Evolutionary conservation across 2,888 invertebrate genomes (phyloP).

Genomic region (Lithophane ornitopus): DNA sequence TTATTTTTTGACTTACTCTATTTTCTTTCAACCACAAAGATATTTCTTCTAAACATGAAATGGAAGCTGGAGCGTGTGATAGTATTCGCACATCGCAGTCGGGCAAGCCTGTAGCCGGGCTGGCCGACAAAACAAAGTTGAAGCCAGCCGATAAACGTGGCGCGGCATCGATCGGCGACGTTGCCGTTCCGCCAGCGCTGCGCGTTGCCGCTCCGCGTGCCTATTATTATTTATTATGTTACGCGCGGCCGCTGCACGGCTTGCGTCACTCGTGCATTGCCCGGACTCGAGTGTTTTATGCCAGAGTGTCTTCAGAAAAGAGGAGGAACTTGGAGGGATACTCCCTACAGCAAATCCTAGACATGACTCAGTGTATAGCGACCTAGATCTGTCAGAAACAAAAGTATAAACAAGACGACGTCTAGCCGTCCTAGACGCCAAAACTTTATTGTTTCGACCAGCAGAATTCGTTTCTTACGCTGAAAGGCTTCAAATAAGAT

Average conservation of each 20-base stretch:
- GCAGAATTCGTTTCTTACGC: neutral
- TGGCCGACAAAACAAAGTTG: constrained; percentile 69
- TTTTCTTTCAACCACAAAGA: constrained; percentile 30
- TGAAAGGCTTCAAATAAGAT: neutral
- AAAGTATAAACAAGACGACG: neutral
- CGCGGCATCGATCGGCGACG: constrained; percentile 77
- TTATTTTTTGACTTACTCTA: constrained; percentile 26
- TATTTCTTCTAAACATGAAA: constrained; percentile 37
- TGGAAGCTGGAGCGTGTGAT: constrained; percentile 51
- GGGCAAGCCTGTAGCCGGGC: constrained; percentile 52
- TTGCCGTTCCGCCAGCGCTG: constrained; percentile 77
- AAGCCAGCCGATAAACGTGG: constrained; percentile 70
- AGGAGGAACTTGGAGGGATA: neutral
- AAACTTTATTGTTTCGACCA: neutral
- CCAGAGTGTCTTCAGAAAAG: constrained; percentile 40
- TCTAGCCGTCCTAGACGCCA: neutral
- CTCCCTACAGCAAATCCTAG: neutral
- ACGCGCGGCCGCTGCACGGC: constrained; percentile 70
- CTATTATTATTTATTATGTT: constrained; percentile 80
- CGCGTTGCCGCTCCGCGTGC: constrained; percentile 75
- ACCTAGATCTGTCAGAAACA: constrained; percentile 7
- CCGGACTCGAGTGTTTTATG: constrained; percentile 67
- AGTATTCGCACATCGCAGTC: constrained; percentile 52
- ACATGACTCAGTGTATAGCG: neutral
- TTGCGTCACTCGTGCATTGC: constrained; percentile 74